Evolutionary conservation across 2,888 invertebrate genomes (phyloP).

Genomic region (Electrophaes corylata): DNA sequence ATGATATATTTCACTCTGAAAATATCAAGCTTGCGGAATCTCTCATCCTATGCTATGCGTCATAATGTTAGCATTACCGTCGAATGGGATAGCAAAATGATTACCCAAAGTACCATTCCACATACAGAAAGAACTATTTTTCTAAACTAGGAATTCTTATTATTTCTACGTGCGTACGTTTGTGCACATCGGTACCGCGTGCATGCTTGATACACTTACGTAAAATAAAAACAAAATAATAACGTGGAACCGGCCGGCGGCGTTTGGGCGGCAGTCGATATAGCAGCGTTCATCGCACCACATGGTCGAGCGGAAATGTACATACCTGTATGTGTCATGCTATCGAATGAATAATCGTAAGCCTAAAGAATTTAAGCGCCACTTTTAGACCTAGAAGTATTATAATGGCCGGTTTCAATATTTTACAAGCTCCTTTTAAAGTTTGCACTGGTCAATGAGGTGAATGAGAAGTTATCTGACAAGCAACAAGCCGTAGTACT

Average conservation of each 20-base stretch:
- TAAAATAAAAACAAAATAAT: conserved; percentile 13
- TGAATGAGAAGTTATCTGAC: too few relatives aligned
- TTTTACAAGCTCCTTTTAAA: too few relatives aligned
- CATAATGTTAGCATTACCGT: too few relatives aligned
- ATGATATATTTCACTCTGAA: too few relatives aligned
- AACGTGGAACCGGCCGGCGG: conserved; percentile 1
- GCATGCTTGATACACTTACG: conserved; percentile 1
- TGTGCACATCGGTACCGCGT: background rate
- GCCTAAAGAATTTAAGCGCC: conserved; percentile 5
- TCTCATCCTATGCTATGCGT: too few relatives aligned
- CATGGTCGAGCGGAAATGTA: background rate
- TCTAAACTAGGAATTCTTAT: background rate
- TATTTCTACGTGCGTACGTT: background rate
- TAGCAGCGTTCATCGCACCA: conserved; percentile 1
- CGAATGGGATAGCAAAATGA: too few relatives aligned
- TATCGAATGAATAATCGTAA: conserved; percentile 5
- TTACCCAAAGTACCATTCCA: too few relatives aligned
- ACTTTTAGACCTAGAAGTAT: background rate
- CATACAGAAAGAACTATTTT: too few relatives aligned
- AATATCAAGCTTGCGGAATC: too few relatives aligned
- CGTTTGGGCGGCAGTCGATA: background rate
- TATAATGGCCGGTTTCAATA: too few relatives aligned
- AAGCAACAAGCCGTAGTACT: too few relatives aligned
- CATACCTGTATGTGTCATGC: conserved; percentile 3
- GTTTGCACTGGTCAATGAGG: too few relatives aligned